phyloP scores from a whole-genome alignment of 2,113 vertebrate species.

The Anser brachyrhynchus region DNA sequence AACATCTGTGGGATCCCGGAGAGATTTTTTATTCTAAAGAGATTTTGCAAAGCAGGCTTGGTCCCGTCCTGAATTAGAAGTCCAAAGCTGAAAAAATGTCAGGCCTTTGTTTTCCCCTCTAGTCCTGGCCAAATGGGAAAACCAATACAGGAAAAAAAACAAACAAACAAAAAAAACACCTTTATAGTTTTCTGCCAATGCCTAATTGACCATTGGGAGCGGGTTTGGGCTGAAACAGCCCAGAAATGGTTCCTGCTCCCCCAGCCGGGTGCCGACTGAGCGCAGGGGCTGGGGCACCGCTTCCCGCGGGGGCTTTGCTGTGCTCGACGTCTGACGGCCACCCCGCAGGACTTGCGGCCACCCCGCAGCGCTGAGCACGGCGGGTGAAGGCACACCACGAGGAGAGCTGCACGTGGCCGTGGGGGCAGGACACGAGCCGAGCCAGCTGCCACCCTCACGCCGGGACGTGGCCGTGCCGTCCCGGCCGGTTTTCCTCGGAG shows the following conservation, averaged over 20 bases:
- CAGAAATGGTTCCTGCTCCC: not conserved
- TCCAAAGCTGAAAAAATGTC: not conserved
- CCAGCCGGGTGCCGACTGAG: not conserved
- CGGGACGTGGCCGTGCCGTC: accelerated
- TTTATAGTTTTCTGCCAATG: not conserved
- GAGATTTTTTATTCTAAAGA: not conserved
- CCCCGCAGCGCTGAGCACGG: accelerated
- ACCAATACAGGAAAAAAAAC: not conserved
- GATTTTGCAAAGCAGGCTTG: not conserved
- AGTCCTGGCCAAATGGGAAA: not conserved
- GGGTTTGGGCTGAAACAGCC: not conserved
- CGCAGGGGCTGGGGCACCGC: not conserved
- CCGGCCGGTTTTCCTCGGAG: not conserved
- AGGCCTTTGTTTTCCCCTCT: not conserved
- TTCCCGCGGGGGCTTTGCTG: not conserved
- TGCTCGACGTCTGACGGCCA: not conserved
- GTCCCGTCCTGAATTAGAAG: not conserved
- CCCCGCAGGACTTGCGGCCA: not conserved
- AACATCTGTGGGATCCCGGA: not conserved
- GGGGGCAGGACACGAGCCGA: not conserved
- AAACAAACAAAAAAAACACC: not conserved
- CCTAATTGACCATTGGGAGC: not conserved
- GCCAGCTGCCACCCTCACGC: not conserved
- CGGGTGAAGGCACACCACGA: not conserved
- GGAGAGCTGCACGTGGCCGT: not conserved